These are phyloP conservation scores for Haliclona indistincta DNA, from an alignment of 37 sponge, comb jelly and placozoan genomes.

Conservation along the genomic window DNA sequence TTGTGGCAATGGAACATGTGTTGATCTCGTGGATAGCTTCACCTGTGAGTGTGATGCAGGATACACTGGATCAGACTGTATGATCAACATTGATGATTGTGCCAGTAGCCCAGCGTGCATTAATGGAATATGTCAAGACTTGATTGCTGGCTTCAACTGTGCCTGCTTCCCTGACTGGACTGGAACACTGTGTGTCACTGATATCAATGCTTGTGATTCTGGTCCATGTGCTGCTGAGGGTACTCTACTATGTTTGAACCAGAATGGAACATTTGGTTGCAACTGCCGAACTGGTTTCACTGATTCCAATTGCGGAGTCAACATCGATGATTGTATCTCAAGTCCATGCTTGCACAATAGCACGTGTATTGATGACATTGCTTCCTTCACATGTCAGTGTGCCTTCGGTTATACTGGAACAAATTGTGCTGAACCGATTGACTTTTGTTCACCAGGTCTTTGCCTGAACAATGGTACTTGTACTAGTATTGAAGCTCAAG, in stretches of 20 bases:
- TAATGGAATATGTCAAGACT: slow-evolving; percentile 21
- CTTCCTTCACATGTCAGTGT: slow-evolving; percentile 17
- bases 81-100: slow-evolving; percentile 46
- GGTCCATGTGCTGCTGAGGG: slow-evolving; percentile 30
- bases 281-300: slow-evolving; percentile 21
- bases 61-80: slow-evolving; percentile 6
- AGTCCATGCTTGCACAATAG: slow-evolving; percentile 21
- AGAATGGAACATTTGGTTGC: slow-evolving; percentile 23
- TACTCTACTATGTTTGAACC: slow-evolving; percentile 5
- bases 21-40: too few species aligned
- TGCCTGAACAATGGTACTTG: background rate
- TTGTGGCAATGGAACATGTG: background rate
- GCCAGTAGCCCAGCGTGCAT: slow-evolving; percentile 17
- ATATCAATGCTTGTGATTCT: slow-evolving; percentile 1
- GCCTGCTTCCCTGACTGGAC: slow-evolving; percentile 2
- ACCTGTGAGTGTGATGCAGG: slow-evolving; percentile 1
- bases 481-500: background rate
- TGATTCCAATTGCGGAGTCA: slow-evolving; percentile 8
- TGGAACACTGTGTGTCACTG: background rate
- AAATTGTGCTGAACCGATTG: slow-evolving; percentile 7
- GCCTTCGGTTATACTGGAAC: slow-evolving; percentile 12
- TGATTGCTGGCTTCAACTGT: background rate
- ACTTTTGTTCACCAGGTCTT: slow-evolving; percentile 3
- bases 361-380: slow-evolving; percentile 1
- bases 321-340: slow-evolving; percentile 23